phyloP scores from a whole-genome alignment of 23 tunicate species.

The Styela plicata region DNA sequence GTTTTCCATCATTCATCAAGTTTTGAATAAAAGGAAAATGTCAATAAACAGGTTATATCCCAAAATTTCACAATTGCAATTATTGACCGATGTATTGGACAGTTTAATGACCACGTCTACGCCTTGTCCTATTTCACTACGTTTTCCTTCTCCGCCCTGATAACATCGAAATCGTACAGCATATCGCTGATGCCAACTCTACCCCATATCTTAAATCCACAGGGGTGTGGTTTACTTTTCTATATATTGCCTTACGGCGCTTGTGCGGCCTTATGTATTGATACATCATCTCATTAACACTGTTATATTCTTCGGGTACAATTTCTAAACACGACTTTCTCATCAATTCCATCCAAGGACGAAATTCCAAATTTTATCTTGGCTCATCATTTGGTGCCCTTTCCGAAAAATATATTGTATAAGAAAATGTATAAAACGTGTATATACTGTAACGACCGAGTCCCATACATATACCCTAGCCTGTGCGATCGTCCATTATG shows the following conservation, averaged over 20 bases:
- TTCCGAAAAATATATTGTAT: too few species aligned
- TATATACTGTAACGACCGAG: too few species aligned
- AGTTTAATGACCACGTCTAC: neutral
- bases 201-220: neutral
- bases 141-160: neutral
- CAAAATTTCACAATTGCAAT: neutral
- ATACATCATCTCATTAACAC: neutral
- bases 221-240: neutral
- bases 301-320: neutral
- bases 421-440: too few species aligned
- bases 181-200: neutral
- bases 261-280: neutral
- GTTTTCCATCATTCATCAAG: neutral
- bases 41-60: neutral
- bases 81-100: neutral
- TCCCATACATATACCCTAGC: too few species aligned
- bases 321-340: neutral
- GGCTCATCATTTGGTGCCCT: too few species aligned
- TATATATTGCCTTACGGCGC: neutral
- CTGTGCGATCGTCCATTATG: too few species aligned
- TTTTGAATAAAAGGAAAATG: neutral
- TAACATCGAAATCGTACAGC: neutral
- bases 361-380: too few species aligned
- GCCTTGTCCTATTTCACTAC: neutral
- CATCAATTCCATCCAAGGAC: too few species aligned